A percentile compares a stretch with the other conserved stretches of the same genome.
These are phyloP conservation scores for Hydriomena furcata DNA, from an alignment of 2,888 invertebrate genomes.

Conservation along the genomic window DNA sequence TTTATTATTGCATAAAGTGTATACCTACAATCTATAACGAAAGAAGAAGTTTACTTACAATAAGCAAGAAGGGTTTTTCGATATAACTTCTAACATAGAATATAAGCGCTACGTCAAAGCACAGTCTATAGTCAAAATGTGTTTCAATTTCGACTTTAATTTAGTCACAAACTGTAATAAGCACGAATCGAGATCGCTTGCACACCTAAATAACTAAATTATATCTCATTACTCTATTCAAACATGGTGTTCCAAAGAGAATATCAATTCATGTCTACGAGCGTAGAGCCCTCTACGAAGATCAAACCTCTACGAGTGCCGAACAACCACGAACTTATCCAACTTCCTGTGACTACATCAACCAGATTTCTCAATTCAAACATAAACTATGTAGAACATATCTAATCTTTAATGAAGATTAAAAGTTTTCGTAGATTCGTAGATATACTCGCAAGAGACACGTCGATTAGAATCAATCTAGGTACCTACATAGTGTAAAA, in stretches of 20 bases:
- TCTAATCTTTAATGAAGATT: neutral
- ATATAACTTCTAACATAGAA: no score
- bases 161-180: no score
- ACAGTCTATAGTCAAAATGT: no score
- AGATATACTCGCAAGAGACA: neutral
- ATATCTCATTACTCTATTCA: no score
- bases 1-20: no score
- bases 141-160: no score
- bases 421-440: neutral
- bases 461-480: slow-evolving; percentile 6
- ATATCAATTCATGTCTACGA: neutral
- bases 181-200: no score
- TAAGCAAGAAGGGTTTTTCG: no score
- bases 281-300: slow-evolving; percentile 13
- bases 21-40: no score
- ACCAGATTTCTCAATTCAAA: neutral
- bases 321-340: slow-evolving; percentile 1
- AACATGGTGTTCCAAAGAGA: neutral
- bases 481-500: slow-evolving; percentile 22
- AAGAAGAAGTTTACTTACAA: no score
- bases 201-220: no score
- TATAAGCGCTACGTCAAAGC: no score
- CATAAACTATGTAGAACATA: neutral
- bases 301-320: neutral
- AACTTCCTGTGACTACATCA: neutral